Evolutionary conservation across 2,113 vertebrate genomes (phyloP).

Genomic region (Cephalopterus ornatus): DNA sequence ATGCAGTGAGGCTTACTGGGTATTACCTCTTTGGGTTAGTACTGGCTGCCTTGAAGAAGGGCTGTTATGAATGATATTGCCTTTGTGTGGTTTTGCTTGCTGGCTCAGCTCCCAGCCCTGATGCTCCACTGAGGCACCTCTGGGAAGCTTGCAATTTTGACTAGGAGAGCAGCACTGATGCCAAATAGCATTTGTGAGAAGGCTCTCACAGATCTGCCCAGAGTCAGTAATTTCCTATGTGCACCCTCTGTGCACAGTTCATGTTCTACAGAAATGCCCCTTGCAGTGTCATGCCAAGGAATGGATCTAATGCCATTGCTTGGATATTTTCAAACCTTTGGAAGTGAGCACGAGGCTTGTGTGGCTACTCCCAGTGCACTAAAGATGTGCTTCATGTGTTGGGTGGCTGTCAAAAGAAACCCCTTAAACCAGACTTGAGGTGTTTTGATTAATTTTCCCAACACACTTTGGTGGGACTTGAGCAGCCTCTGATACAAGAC

Average conservation of each 20-base stretch:
- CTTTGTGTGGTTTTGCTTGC: background rate
- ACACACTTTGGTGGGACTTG: background rate
- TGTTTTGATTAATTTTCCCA: background rate
- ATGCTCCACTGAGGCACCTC: background rate
- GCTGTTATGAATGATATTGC: background rate
- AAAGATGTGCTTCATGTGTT: background rate
- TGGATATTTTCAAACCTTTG: background rate
- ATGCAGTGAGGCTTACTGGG: rapidly evolving
- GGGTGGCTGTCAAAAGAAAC: background rate
- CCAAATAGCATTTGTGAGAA: background rate
- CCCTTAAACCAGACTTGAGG: background rate
- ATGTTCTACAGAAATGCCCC: background rate
- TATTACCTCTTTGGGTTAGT: background rate
- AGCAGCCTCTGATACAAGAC: background rate
- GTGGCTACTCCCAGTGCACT: background rate
- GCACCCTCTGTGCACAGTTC: background rate
- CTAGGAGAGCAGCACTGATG: background rate
- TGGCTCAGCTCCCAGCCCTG: background rate
- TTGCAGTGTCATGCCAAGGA: background rate
- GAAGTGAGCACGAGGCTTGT: rapidly evolving
- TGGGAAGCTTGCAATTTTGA: background rate
- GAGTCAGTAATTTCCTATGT: rapidly evolving
- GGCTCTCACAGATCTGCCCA: background rate
- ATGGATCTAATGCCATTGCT: background rate
- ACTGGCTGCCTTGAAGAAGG: rapidly evolving